A percentile compares a stretch with the other conserved stretches of the same genome.
These are phyloP conservation scores for Herpailurus yagouaroundi DNA, from an alignment of 2,113 vertebrate genomes.

Conservation along the genomic window DNA sequence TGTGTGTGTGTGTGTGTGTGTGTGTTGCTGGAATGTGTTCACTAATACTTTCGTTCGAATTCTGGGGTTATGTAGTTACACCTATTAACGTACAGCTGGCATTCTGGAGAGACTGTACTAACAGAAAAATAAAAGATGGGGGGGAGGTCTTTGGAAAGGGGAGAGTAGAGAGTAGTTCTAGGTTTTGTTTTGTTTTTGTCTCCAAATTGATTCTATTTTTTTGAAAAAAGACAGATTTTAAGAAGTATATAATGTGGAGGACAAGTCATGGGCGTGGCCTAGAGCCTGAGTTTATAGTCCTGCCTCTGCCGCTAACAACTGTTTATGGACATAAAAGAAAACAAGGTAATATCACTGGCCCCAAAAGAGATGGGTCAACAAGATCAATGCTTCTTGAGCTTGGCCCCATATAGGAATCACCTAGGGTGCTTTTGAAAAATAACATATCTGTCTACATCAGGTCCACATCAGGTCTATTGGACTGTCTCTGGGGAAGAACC, in stretches of 20 bases:
- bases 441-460: background rate
- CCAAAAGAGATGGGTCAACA: background rate
- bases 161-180: background rate
- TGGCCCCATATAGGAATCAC: background rate
- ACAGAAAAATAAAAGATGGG: background rate
- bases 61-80: background rate
- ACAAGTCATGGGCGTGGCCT: background rate
- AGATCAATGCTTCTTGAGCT: background rate
- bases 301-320: background rate
- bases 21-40: background rate
- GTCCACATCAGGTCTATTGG: background rate
- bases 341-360: background rate
- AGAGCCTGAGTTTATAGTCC: background rate
- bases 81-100: background rate
- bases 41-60: background rate
- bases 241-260: background rate
- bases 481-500: background rate
- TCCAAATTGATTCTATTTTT: background rate
- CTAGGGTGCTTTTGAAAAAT: background rate
- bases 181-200: background rate
- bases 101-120: background rate
- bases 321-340: background rate
- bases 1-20: no score
- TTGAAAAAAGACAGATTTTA: background rate
- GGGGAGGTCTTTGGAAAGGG: background rate